Evolutionary conservation across 2,888 invertebrate species (phyloP).

Genomic region (Phorcus lineatus): DNA sequence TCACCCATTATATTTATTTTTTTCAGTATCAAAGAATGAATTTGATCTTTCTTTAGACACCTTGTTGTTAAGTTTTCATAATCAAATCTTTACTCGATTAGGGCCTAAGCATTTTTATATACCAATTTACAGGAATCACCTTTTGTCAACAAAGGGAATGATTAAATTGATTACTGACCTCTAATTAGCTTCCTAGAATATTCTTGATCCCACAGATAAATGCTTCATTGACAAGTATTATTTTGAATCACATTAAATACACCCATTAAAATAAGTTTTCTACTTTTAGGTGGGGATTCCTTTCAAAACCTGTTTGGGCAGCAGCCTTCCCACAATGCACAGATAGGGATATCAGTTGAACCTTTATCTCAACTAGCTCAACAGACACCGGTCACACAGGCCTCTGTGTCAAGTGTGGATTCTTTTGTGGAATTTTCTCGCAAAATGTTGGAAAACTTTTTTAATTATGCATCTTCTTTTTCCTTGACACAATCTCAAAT

Average conservation of each 20-base stretch:
- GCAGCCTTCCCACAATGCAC: slow-evolving; percentile 85
- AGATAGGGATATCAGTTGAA: slow-evolving; percentile 95
- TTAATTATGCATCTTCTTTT: slow-evolving; percentile 94
- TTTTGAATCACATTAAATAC: neutral
- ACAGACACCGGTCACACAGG: slow-evolving; percentile 76
- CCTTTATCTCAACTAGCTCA: slow-evolving; percentile 79
- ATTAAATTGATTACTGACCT: too few species aligned
- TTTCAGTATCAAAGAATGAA: too few species aligned
- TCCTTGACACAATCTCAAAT: slow-evolving; percentile 87
- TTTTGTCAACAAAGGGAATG: too few species aligned
- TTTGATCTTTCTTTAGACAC: neutral
- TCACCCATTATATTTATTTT: neutral
- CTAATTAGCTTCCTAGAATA: too few species aligned
- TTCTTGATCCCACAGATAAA: too few species aligned
- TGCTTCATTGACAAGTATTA: too few species aligned
- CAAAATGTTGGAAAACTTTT: slow-evolving; percentile 94
- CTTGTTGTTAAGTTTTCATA: neutral
- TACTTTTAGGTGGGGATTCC: slow-evolving; percentile 19
- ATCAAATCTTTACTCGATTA: too few species aligned
- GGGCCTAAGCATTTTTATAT: too few species aligned
- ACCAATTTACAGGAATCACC: too few species aligned
- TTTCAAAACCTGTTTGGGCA: slow-evolving; percentile 40
- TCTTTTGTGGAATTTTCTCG: slow-evolving; percentile 80
- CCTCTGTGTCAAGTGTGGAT: slow-evolving; percentile 66
- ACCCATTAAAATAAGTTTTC: neutral